These are phyloP conservation scores for Mugil cephalus DNA, from an alignment of 2,113 vertebrate genomes.

Conservation along the genomic window DNA sequence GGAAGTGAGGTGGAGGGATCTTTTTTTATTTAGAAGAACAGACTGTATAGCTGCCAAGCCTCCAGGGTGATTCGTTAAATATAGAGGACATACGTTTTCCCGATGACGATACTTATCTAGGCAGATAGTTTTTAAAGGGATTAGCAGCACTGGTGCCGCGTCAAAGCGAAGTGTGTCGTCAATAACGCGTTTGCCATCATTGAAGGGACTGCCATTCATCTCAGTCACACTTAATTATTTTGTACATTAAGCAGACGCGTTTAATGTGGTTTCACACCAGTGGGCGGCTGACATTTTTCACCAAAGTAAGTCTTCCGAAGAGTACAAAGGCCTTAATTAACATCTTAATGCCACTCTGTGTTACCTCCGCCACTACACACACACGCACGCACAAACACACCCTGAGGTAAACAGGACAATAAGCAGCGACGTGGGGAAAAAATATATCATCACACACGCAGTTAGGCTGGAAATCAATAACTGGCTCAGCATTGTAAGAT, in stretches of 20 bases:
- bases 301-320: constrained; percentile 57
- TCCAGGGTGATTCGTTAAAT: constrained; percentile 22
- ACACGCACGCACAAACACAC: constrained; percentile 10
- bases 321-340: constrained; percentile 67
- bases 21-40: constrained; percentile 33
- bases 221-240: constrained; percentile 62
- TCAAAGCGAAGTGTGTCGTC: constrained; percentile 8
- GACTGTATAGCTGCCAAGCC: constrained; percentile 28
- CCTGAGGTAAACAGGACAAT: constrained; percentile 17
- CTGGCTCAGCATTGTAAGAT: too few relatives aligned
- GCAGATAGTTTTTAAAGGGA: constrained; percentile 32
- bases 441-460: neutral
- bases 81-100: constrained; percentile 26
- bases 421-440: constrained; percentile 32
- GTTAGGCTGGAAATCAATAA: too few relatives aligned
- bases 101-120: neutral
- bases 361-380: neutral
- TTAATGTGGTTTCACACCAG: constrained; percentile 64
- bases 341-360: constrained; percentile 43
- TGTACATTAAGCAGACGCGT: constrained; percentile 60
- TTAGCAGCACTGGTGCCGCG: constrained; percentile 17
- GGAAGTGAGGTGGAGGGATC: constrained; percentile 18
- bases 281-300: constrained; percentile 59
- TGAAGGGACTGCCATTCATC: constrained; percentile 51
- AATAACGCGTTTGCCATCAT: constrained; percentile 40